These are phyloP conservation scores for Actinemys pallida DNA, from an alignment of 2,113 vertebrate species.

Conservation along the genomic window DNA sequence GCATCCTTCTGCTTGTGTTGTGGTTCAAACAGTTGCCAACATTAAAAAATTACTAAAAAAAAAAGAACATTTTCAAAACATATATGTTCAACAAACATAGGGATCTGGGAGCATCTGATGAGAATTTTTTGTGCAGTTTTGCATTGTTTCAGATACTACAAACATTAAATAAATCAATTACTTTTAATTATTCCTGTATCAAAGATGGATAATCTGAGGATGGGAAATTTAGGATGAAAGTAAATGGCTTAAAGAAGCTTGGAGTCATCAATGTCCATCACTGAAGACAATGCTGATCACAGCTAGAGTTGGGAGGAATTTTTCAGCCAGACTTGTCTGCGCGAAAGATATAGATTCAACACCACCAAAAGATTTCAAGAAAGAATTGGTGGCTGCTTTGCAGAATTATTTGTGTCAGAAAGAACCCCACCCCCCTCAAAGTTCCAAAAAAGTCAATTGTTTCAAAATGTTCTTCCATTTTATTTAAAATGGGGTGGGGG, in stretches of 20 bases:
- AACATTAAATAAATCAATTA: background rate
- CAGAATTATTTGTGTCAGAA: background rate
- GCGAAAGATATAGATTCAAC: background rate
- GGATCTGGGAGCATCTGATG: background rate
- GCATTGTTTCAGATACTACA: background rate
- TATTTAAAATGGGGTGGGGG: background rate
- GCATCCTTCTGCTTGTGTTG: background rate
- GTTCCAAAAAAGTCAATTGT: background rate
- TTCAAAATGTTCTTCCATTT: background rate
- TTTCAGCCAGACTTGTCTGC: background rate
- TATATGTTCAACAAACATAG: background rate
- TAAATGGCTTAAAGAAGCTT: background rate
- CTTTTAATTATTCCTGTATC: background rate
- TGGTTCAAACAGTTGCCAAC: background rate
- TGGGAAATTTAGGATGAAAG: background rate
- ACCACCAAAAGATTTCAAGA: background rate
- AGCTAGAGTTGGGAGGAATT: background rate
- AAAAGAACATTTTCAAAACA: background rate
- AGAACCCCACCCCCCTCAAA: background rate
- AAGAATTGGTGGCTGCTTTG: background rate
- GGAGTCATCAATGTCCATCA: background rate
- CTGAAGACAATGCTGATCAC: background rate
- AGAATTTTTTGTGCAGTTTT: rapidly evolving
- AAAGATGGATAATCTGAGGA: background rate
- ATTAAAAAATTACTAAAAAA: background rate